These are phyloP conservation scores for Acropora yongei DNA, from an alignment of 64 coral and sea anemone species.

Conservation along the genomic window DNA sequence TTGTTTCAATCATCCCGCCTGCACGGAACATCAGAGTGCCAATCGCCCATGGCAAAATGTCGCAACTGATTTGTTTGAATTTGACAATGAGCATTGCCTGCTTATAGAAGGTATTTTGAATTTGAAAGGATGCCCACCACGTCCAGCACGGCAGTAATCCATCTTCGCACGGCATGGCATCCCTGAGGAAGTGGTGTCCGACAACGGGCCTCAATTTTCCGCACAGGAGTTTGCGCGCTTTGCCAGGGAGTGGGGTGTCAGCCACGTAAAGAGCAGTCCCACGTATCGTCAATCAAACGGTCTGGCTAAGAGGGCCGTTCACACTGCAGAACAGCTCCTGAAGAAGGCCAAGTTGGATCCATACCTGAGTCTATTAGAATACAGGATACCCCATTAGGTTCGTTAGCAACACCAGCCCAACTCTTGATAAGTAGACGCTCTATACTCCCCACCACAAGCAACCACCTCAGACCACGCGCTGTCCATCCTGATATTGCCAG, in stretches of 20 bases:
- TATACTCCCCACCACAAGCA: background rate
- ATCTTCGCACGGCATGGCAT: slow-evolving; percentile 18
- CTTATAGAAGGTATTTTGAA: slow-evolving; percentile 30
- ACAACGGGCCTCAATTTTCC: slow-evolving; percentile 21
- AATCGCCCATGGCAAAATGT: too few relatives aligned
- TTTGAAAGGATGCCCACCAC: slow-evolving; percentile 20
- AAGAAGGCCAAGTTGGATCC: background rate
- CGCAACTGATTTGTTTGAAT: too few relatives aligned
- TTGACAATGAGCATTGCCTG: slow-evolving; percentile 19
- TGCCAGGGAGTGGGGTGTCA: background rate
- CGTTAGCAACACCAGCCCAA: background rate
- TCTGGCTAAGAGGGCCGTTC: background rate
- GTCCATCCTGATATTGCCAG: background rate
- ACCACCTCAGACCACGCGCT: background rate
- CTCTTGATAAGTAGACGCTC: background rate
- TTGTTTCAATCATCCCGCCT: too few relatives aligned
- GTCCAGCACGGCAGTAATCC: background rate
- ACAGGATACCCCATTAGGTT: background rate
- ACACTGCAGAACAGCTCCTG: background rate
- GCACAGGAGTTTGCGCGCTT: background rate
- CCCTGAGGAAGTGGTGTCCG: background rate
- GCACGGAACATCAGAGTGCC: too few relatives aligned
- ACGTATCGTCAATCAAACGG: slow-evolving; percentile 16
- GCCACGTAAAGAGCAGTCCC: background rate
- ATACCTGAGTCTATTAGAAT: background rate